Base-by-base conservation (phyloP, 2,888 invertebrate species). In the Macropis europaea region DNA sequence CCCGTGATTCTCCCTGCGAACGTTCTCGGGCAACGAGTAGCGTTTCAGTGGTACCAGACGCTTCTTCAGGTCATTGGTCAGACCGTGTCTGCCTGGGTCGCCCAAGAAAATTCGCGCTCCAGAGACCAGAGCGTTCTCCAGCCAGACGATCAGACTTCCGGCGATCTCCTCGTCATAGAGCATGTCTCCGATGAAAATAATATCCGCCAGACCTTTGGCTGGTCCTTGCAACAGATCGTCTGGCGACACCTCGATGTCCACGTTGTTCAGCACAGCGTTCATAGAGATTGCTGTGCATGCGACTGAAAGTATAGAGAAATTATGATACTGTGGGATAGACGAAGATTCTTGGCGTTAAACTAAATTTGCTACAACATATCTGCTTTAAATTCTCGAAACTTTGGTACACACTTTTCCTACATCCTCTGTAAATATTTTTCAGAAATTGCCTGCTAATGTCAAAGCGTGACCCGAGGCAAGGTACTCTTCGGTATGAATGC, bases 111-210 rank as follows among this genome's bases (percentile, higher is more conserved):
- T 89, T 88, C 90, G 84, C 1, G 87, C 83, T 38, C 77, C 79
- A 9, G 68, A 70, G 52, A 15, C 22, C 15, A 54, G 32, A 9
- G 79, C 73, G 2, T 74, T 76, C 15, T 85, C 79, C 0, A 94
- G 87, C 94, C 94, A 94, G 0, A 90, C 85, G 66, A 93, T 91
- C 32, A 94, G 84, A n/a, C 82, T 52, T 4, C 86, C 89, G 0
- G 92, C 91, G 68, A 93, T 92, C 48, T 92, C 91, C 67, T 92
- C 91, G 82, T 94, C 94, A 84, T 95, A 95, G 78, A 95, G 93
- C 91, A 95, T 92, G 84, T 95, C 95, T 0, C 95, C 95, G 34
- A 95, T 89, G n/a, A 95, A 87, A 68, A 95, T 89, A 1, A 92
- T 90, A 77, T 94, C 93, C 82, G 91, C 92, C 7, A 81, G 66